Percentiles rank a stretch among this genome's conserved stretches.
phyloP scores from a whole-genome alignment of 1,140 invertebrate genomes.

The Daktulosphaira vitifoliae region DNA sequence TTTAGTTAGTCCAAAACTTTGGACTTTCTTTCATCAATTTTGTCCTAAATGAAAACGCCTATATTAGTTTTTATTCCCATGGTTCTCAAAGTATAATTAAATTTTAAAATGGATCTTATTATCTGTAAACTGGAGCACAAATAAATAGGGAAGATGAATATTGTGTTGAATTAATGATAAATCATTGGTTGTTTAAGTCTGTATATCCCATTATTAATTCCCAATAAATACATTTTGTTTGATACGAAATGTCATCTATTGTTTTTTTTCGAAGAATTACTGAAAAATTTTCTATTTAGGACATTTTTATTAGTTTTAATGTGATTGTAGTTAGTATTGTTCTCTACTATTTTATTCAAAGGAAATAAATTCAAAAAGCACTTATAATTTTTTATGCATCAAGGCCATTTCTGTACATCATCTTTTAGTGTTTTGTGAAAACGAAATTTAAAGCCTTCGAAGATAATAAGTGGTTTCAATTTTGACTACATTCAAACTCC shows the following conservation, averaged over 20 bases:
- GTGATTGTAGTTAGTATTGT: no score
- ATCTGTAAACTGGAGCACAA: not conserved
- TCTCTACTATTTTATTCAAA: no score
- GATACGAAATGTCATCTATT: not conserved
- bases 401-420: no score
- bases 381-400: no score
- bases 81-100: not conserved
- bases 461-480: no score
- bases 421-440: no score
- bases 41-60: not conserved
- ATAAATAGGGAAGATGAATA: conserved; percentile 1
- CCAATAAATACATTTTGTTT: not conserved
- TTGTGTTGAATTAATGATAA: not conserved
- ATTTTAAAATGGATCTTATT: not conserved
- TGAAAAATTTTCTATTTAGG: no score
- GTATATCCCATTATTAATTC: not conserved
- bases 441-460: no score
- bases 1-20: not conserved
- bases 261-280: no score
- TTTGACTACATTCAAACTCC: no score
- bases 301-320: no score
- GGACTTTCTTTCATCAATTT: not conserved
- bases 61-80: conserved; percentile 2
- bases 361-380: no score
- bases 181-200: not conserved